phyloP scores from a whole-genome alignment of 2,888 invertebrate genomes.

The Ernsta delagoae region DNA sequence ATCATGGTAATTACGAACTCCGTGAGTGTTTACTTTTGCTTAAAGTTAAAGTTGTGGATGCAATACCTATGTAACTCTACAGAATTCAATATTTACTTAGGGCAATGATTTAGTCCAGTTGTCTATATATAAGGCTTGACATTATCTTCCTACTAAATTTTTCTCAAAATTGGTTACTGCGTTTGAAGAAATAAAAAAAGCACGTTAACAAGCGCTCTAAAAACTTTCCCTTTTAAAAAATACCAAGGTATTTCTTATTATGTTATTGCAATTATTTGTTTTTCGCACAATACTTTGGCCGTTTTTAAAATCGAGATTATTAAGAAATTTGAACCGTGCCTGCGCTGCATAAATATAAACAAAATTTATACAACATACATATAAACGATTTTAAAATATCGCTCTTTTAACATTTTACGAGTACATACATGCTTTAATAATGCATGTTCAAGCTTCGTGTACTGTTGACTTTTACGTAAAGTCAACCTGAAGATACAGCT shows the following conservation, averaged over 20 bases:
- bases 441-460: not conserved
- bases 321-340: no score
- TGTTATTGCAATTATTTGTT: no score
- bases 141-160: no score
- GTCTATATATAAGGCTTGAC: not conserved
- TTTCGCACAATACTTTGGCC: no score
- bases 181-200: no score
- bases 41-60: not conserved
- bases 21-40: not conserved
- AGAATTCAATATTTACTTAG: not conserved
- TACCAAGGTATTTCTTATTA: no score
- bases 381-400: not conserved
- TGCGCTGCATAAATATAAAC: no score
- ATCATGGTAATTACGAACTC: not conserved
- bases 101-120: not conserved
- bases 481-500: constrained; percentile 30
- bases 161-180: no score
- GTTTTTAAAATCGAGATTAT: no score
- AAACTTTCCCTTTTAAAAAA: no score
- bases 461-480: not conserved
- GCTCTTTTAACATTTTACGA: not conserved
- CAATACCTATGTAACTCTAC: not conserved
- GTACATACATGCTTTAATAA: not conserved
- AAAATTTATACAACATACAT: no score
- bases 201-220: no score